Evolutionary conservation across 2,888 invertebrate genomes (phyloP).

Genomic region (Heliconius cydno): DNA sequence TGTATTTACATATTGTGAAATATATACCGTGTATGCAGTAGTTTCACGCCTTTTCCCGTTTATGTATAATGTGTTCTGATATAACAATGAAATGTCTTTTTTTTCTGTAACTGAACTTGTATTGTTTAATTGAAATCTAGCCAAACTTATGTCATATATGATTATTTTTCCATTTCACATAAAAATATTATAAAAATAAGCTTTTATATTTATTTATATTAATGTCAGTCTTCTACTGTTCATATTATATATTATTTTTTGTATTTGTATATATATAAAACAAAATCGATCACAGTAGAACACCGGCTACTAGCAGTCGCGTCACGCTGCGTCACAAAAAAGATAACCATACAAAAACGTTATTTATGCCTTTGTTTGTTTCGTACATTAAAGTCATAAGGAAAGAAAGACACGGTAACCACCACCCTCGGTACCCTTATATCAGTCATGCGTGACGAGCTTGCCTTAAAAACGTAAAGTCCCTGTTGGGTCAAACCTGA

Average conservation of each 20-base stretch:
- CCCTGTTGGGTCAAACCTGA: not conserved
- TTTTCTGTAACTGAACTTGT: too few relatives aligned
- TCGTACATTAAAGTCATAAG: not conserved
- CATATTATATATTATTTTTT: not conserved
- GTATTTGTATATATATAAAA: slow-evolving; percentile 16
- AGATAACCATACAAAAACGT: not conserved
- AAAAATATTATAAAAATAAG: too few relatives aligned
- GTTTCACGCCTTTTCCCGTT: not conserved
- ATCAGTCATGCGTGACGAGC: slow-evolving; percentile 7
- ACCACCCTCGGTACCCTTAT: not conserved
- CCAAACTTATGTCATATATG: too few relatives aligned
- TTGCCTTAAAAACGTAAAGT: not conserved
- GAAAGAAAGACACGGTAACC: not conserved
- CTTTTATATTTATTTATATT: too few relatives aligned
- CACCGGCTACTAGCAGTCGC: slow-evolving; percentile 13
- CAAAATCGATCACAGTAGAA: slow-evolving; percentile 22
- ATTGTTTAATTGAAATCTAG: too few relatives aligned
- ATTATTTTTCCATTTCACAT: too few relatives aligned
- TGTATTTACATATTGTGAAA: slow-evolving; percentile 3
- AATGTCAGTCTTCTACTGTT: too few relatives aligned
- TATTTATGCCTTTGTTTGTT: slow-evolving; percentile 11
- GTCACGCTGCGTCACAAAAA: slow-evolving; percentile 13
- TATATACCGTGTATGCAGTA: not conserved
- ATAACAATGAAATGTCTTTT: too few relatives aligned
- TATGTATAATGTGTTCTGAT: too few relatives aligned